Percentiles rank a stretch among this genome's conserved stretches.
These are phyloP conservation scores for Dolomedes plantarius DNA, from an alignment of 2,888 invertebrate species.

Conservation along the genomic window DNA sequence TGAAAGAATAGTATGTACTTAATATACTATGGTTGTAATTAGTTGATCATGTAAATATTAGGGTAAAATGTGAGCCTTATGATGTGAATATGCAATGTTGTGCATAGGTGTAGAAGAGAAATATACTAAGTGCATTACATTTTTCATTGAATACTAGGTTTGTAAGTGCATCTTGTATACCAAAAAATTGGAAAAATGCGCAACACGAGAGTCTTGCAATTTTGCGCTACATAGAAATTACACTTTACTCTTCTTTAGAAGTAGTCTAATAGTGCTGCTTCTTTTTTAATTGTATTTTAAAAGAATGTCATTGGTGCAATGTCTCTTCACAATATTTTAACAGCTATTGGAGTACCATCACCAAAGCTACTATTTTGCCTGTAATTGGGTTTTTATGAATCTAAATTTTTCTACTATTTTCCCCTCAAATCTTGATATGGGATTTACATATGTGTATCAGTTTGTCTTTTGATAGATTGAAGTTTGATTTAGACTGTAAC, in stretches of 20 bases:
- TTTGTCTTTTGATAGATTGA: no score
- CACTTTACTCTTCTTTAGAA: slow-evolving; percentile 64
- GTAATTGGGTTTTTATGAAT: neutral
- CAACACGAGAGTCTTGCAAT: slow-evolving; percentile 67
- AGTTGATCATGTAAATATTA: slow-evolving; percentile 2
- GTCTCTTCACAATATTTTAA: slow-evolving; percentile 51
- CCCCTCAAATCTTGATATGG: no score
- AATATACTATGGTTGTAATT: neutral
- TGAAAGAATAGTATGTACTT: neutral
- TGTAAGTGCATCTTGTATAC: slow-evolving; percentile 55
- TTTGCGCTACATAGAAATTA: slow-evolving; percentile 61
- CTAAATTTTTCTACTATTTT: neutral
- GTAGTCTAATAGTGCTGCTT: slow-evolving; percentile 56
- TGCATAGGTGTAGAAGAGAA: slow-evolving; percentile 1
- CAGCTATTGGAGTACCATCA: slow-evolving; percentile 53
- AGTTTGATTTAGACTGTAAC: no score
- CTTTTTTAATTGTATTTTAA: slow-evolving; percentile 53
- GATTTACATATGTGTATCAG: no score
- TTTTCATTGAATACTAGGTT: slow-evolving; percentile 10
- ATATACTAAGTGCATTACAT: slow-evolving; percentile 28
- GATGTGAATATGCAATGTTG: slow-evolving; percentile 15
- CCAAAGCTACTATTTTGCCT: neutral
- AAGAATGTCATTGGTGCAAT: slow-evolving; percentile 52
- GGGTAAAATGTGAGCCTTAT: neutral
- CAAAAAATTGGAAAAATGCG: slow-evolving; percentile 60